Base-by-base conservation (phyloP, 2,797 vertebrate genomes). In the Gallirallus australis region DNA sequence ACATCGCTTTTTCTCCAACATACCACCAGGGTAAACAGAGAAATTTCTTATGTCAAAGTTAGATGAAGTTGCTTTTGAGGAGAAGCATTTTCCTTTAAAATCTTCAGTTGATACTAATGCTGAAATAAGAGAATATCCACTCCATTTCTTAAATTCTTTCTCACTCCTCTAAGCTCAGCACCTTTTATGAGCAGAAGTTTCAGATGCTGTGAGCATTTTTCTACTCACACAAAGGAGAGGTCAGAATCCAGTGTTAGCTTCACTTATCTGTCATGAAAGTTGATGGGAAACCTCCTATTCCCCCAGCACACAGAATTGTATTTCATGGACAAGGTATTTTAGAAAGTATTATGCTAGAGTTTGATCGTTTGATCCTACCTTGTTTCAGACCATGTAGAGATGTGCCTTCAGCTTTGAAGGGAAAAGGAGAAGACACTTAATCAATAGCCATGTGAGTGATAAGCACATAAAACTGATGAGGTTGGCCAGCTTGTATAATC, bases 391-490 rank as follows among this genome's bases (percentile, higher is more conserved):
- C 52, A 14, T 69, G 78, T 50, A 80, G 78, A 92, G 75, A 89
- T 81, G 60, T 81, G 71, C 68, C 84, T 94, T 93, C 71, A 85
- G 72, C 90, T 95, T 93, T 95, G 92, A 95, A 92, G 72, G 59
- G 71, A 94, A 94, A 40, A 65, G 65, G 75, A 91, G 79, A 80
- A 92, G 92, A 57, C 89, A 92, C 37, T 93, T 96, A 96, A 97
- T 97, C 95, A 93, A 97, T 94, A 96, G 53, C 45, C 86, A 24
- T 59, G 86, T 95, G 79, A 93, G 65, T 88, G 82, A 94, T 94
- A 96, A 94, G 89, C 91, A 85, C 81, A 92, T 91, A 86, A 94
- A 96, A 69, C 64, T 92, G 60, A 89, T 53, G 82, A 93, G 71
- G 66, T 71, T 94, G 86, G 59, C 69, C 84, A 87, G 89, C 71